Evolutionary conservation across 1,140 invertebrate genomes (phyloP).

Genomic region (Drosophila hydei): DNA sequence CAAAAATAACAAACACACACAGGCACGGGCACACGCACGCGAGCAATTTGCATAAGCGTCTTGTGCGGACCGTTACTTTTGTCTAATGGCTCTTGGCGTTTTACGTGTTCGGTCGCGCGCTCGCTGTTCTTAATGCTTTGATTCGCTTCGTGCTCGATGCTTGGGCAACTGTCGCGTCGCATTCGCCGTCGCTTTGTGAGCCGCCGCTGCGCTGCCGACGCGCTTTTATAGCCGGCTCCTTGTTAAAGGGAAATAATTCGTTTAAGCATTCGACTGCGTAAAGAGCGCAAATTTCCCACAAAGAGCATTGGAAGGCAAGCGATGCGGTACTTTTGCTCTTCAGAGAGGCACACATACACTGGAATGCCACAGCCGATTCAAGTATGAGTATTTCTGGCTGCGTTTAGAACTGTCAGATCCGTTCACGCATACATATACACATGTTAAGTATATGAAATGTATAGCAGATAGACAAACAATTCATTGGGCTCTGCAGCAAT

Average conservation of each 20-base stretch:
- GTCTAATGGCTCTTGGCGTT: constrained; percentile 1
- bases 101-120: constrained; percentile 9
- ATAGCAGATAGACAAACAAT: background rate
- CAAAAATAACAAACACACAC: constrained; percentile 22
- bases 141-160: background rate
- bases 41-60: background rate
- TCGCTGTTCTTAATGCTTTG: background rate
- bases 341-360: background rate
- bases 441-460: background rate
- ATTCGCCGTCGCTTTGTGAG: constrained; percentile 35
- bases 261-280: background rate
- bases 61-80: constrained; percentile 11
- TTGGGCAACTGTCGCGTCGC: constrained; percentile 17
- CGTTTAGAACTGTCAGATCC: background rate
- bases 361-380: background rate
- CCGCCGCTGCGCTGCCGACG: constrained; percentile 15
- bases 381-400: background rate
- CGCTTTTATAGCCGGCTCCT: constrained; percentile 43
- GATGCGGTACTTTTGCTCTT: constrained; percentile 19
- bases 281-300: constrained; percentile 14
- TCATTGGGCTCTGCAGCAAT: background rate
- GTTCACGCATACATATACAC: background rate
- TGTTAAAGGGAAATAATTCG: constrained; percentile 25
- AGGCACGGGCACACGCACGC: background rate
- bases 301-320: constrained; percentile 22